Percentiles rank a stretch among this genome's conserved stretches.
Conservation (phyloP, 2,797 vertebrate species). For the Zenarchopterus dispar region DNA sequence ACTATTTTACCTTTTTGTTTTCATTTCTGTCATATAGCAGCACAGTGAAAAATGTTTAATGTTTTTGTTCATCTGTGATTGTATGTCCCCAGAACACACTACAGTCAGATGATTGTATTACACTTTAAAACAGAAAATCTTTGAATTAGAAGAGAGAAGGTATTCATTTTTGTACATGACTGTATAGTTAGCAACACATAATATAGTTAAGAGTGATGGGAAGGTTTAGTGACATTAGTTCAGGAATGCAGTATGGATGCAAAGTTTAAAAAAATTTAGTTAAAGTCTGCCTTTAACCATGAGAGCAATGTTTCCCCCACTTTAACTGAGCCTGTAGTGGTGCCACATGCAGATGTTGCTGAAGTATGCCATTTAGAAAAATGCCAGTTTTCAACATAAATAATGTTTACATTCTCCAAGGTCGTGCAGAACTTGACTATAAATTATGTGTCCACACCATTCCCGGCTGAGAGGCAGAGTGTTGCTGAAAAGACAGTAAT, state of each 20-base stretch:
- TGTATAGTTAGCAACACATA: too few species aligned
- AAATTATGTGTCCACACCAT: background rate
- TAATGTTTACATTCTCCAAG: background rate
- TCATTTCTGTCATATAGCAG: too few species aligned
- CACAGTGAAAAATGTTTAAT: too few species aligned
- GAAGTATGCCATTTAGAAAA: background rate
- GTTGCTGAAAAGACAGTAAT: constrained; percentile 7
- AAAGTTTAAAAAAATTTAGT: background rate
- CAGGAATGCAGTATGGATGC: background rate
- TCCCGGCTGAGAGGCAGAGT: background rate
- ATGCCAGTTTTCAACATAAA: constrained; percentile 2
- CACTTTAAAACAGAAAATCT: too few species aligned
- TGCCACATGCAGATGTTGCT: background rate
- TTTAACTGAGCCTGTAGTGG: background rate
- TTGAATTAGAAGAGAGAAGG: too few species aligned
- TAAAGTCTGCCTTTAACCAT: background rate
- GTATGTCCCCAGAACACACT: too few species aligned
- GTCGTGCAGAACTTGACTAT: constrained; percentile 2
- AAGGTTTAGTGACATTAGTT: too few species aligned
- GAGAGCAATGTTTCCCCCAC: background rate
- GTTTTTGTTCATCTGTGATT: too few species aligned
- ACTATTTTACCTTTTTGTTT: too few species aligned
- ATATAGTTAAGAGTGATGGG: too few species aligned
- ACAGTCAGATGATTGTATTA: too few species aligned
- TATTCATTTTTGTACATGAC: too few species aligned